Percentiles rank a stretch among this genome's conserved stretches.
Evolutionary conservation across 2,888 invertebrate genomes (phyloP).

Genomic region (Mechanitis mazaeus): DNA sequence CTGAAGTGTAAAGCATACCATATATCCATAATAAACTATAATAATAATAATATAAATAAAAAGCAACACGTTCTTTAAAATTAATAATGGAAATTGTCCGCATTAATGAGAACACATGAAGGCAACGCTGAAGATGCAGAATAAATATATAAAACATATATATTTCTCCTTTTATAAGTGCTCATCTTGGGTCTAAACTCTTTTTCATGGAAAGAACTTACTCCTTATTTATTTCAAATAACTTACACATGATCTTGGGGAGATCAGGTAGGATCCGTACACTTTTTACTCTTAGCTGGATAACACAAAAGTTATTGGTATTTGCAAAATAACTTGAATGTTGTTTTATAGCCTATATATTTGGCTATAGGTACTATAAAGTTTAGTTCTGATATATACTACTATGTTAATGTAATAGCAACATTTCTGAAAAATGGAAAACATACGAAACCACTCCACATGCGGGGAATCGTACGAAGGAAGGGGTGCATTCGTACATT

Average conservation of each 20-base stretch:
- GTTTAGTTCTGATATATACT: slow-evolving; percentile 1
- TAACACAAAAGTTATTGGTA: slow-evolving; percentile 11
- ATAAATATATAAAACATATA: too few species aligned
- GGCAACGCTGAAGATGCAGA: too few species aligned
- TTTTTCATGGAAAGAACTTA: too few species aligned
- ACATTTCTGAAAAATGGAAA: slow-evolving; percentile 12
- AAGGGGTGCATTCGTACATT: slow-evolving; percentile 17
- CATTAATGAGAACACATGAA: too few species aligned
- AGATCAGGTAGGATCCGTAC: slow-evolving; percentile 11
- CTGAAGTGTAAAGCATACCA: too few species aligned
- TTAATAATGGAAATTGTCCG: too few species aligned
- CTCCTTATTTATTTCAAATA: too few species aligned
- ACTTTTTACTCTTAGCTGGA: slow-evolving; percentile 9
- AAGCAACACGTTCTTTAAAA: too few species aligned
- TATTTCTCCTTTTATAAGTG: too few species aligned
- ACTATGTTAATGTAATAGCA: slow-evolving; percentile 9
- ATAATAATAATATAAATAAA: too few species aligned
- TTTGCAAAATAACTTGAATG: slow-evolving; percentile 4
- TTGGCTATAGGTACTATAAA: slow-evolving; percentile 10
- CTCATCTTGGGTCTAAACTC: too few species aligned
- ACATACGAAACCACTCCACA: slow-evolving; percentile 13
- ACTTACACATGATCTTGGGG: not conserved
- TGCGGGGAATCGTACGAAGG: slow-evolving; percentile 16
- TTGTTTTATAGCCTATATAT: slow-evolving; percentile 9
- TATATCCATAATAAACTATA: too few species aligned